phyloP scores from a whole-genome alignment of 23 tunicate species.

The Styela clava region DNA sequence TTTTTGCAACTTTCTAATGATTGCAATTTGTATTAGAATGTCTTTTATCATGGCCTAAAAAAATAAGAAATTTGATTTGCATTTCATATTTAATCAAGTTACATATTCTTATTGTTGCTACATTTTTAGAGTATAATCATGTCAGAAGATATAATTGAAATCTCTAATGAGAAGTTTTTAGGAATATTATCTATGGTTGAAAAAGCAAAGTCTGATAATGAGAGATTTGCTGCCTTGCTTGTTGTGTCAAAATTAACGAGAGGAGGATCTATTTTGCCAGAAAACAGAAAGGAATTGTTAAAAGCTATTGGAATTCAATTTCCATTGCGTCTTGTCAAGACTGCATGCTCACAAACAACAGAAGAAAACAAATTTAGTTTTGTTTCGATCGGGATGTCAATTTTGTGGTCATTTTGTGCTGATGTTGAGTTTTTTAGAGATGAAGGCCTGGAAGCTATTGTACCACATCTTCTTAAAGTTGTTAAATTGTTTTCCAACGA shows the following conservation, averaged over 20 bases:
- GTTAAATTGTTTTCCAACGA: conserved; percentile 5
- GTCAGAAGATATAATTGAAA: too few relatives aligned
- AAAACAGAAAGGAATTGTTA: conserved; percentile 36
- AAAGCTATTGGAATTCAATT: conserved; percentile 59
- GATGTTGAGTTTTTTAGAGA: conserved; percentile 11
- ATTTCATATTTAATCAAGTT: too few relatives aligned
- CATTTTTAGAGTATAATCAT: neutral
- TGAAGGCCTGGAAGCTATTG: conserved; percentile 19
- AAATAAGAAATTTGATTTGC: too few relatives aligned
- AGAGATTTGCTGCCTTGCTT: conserved; percentile 79
- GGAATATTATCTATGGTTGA: conserved; percentile 32
- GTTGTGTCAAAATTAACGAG: conserved; percentile 44
- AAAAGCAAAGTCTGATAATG: conserved; percentile 63
- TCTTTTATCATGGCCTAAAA: too few relatives aligned
- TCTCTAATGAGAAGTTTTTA: conserved; percentile 10
- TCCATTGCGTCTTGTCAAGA: conserved; percentile 38
- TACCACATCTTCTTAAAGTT: conserved; percentile 35
- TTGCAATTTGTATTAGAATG: too few relatives aligned
- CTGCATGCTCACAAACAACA: conserved; percentile 18
- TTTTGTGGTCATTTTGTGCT: conserved; percentile 42
- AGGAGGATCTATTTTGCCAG: conserved; percentile 28
- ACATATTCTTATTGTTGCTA: neutral
- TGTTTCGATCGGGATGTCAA: conserved; percentile 34
- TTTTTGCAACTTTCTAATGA: too few relatives aligned
- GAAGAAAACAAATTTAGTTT: neutral